Conservation (phyloP, 2,888 invertebrate species). For the Dorcus hopei region DNA sequence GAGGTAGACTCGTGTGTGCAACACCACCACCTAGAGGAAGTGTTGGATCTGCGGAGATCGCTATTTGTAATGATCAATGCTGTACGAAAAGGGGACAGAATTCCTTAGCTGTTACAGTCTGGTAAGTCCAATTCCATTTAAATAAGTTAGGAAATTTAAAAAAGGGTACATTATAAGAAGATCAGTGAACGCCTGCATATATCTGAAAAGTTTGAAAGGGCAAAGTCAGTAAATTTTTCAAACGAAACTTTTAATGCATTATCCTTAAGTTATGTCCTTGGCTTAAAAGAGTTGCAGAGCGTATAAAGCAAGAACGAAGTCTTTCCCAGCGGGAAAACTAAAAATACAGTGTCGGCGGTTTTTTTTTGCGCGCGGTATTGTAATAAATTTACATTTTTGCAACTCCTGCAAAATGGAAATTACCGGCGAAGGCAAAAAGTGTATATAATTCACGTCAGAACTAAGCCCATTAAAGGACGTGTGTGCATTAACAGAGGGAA, state of each 20-base stretch:
- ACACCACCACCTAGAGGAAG: conserved; percentile 46
- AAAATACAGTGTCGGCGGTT: not conserved
- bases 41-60: conserved; percentile 24
- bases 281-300: no score
- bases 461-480: conserved; percentile 5
- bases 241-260: no score
- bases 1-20: conserved; percentile 55
- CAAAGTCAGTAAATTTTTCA: no score
- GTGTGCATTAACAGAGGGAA: not conserved
- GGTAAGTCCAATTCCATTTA: conserved; percentile 49
- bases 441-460: conserved; percentile 6
- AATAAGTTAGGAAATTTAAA: not conserved
- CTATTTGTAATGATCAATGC: conserved; percentile 41
- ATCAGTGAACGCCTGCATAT: not conserved
- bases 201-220: no score
- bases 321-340: not conserved
- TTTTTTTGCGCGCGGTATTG: not conserved
- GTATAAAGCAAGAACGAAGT: not conserved
- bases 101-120: conserved; percentile 39
- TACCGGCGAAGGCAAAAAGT: conserved; percentile 6
- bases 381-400: conserved; percentile 13
- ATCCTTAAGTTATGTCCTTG: no score
- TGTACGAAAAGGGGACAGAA: conserved; percentile 39
- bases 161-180: not conserved
- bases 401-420: conserved; percentile 14